Evolutionary conservation across 2,797 vertebrate genomes (phyloP), one percentile per base, ranked within the genome.

Genomic region (Rhinophrynus dorsalis): DNA sequence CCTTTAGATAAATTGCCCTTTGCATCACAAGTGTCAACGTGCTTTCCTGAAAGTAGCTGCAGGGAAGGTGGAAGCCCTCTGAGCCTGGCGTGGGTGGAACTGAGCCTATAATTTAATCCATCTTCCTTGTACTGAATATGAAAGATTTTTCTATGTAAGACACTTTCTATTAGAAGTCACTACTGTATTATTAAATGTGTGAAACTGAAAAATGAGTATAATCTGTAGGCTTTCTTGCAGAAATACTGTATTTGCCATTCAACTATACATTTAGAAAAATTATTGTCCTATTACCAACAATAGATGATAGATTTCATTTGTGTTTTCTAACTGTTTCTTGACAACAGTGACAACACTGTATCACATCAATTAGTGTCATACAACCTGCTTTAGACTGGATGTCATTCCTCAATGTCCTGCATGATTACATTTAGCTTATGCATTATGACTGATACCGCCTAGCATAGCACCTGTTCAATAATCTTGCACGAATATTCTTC

Each of bases 341-440:
- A 72, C 68, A 51, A 72, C 68, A 51, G 67, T 15, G 55, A n/a
- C 13, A 72, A 64, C 60, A 72, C 51, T 20, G 3, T 18, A 15
- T 35, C 54, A 35, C 35, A 42, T 58, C 21, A 42, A 32, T 6
- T 9, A 11, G 18, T 42, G 44, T 37, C 61, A 48, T 37, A 23
- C 44, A 72, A 38, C 33, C 33, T 37, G 30, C 51, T 51, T 61
- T 62, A 42, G 33, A 26, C 40, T 30, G 2, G 37, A 10, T 51
- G 56, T 57, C n/a, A 18, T 72, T 72, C 48, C 47, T 50, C 35
- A 50, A n/a, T 21, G 55, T 48, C 60, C 32, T 37, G 40, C 47
- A 35, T 55, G 18, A 38, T 57, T 35, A 50, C 30, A 51, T 52
- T 62, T 64, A 17, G 33, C 21, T 30, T 37, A 44, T 38, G 48